Percentiles rank a stretch among this genome's conserved stretches.
phyloP scores from a whole-genome alignment of 1,140 invertebrate genomes.

The Mya arenaria region DNA sequence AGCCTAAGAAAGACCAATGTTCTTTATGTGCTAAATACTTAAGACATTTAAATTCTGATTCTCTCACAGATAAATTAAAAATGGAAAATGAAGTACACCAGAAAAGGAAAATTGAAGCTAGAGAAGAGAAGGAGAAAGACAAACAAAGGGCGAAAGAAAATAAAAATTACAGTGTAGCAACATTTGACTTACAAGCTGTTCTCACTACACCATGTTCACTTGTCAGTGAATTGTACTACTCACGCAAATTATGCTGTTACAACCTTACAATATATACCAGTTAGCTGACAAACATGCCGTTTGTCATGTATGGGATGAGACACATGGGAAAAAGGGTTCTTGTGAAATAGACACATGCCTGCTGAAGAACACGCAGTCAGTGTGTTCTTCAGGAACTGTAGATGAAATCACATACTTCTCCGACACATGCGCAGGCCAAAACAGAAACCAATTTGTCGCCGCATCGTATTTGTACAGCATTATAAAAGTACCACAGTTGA shows the following conservation, averaged over 20 bases:
- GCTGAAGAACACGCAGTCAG: conserved; percentile 9
- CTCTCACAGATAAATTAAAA: not conserved
- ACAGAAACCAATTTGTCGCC: conserved; percentile 15
- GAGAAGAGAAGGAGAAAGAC: conserved; percentile 24
- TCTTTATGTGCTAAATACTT: not conserved
- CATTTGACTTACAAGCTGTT: conserved; percentile 44
- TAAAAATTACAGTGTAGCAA: not conserved
- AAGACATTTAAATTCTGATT: not conserved
- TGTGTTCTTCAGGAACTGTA: conserved; percentile 9
- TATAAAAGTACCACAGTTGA: not conserved
- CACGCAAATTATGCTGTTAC: conserved; percentile 29
- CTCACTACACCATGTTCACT: conserved; percentile 13
- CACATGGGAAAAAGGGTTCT: conserved; percentile 28
- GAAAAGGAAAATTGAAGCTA: not conserved
- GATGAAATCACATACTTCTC: conserved; percentile 50
- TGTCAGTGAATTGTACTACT: conserved; percentile 30
- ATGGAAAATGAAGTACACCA: not conserved
- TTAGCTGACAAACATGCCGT: conserved; percentile 14
- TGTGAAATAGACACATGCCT: conserved; percentile 21
- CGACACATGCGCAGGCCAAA: conserved; percentile 32
- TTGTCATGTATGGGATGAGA: conserved; percentile 45
- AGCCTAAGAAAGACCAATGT: conserved; percentile 34
- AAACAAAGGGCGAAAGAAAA: conserved; percentile 9
- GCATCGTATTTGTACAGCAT: conserved; percentile 5
- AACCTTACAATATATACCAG: conserved; percentile 23